Base-by-base conservation (phyloP, 2,888 invertebrate species). In the Eupithecia subumbrata region DNA sequence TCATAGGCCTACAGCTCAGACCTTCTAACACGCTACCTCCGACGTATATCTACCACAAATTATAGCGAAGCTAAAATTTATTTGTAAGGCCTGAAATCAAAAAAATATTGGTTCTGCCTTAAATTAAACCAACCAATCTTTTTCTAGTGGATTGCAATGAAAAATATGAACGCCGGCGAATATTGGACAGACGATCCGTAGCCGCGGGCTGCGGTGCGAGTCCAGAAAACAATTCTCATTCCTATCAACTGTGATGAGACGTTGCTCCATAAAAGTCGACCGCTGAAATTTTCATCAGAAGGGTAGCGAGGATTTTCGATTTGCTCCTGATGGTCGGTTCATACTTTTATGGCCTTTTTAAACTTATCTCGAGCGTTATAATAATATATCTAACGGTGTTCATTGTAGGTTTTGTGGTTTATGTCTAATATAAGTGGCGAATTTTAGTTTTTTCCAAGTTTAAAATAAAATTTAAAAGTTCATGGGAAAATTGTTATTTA, bases 261-360 rank as follows among this genome's bases (percentile, higher is more conserved):
- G 82, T 81, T 81, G 79, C 79, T 80, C 83, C 80, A 82, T 84
- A 84, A 85, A 85, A 82, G 80, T 78, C 81, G 79, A 77, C 80
- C 81, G 81, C 81, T 73, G 75, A 77, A 74, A 72, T 75, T 77
- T 77, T 75, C 83, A 82, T 83, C 82, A 82, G 81, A 81, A 78
- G 71, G 78, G 75, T 72, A 78, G 75, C 72, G 75, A 78, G 77
- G 78, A 78, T 79, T 82, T 81, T 80, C 80, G 75, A 81, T 83
- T 83, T 82, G 69, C 68, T 75, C 71, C 73, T 77, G 72, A 71
- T 75, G 73, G 68, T 75, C 43, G 52, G 71, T 68, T 56, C 69
- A 60, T 70, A 66, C 69, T 72, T 76, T 74, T 66, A 72, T 68
- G 68, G 40, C 14, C 16, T 56, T 71, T 73, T 64, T 45, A 68